Percentiles rank a stretch among this genome's conserved stretches.
Evolutionary conservation across 2,888 invertebrate genomes (phyloP).

Genomic region (Eristalis tenax): DNA sequence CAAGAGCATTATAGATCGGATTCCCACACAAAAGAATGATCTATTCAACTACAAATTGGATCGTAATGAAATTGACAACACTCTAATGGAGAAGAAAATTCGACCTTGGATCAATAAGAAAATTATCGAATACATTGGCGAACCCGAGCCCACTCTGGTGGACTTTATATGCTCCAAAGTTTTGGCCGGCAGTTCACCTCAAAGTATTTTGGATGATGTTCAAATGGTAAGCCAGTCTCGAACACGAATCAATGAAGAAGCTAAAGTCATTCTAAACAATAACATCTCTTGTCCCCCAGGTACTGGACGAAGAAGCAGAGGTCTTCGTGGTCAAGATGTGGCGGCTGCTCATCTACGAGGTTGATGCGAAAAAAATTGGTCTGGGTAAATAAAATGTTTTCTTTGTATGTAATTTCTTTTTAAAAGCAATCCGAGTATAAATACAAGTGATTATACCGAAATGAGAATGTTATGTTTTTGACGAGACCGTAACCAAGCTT

Average conservation of each 20-base stretch:
- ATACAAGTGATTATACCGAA: constrained; percentile 62
- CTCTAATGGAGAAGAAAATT: constrained; percentile 96
- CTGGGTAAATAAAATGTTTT: constrained; percentile 86
- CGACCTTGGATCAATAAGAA: constrained; percentile 99
- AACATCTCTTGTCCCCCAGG: constrained; percentile 83
- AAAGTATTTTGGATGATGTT: constrained; percentile 98
- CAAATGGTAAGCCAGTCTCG: constrained; percentile 90
- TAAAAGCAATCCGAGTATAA: constrained; percentile 52
- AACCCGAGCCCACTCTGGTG: constrained; percentile 98
- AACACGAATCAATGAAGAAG: background rate
- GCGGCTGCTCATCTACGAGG: constrained; percentile 99
- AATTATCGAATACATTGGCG: constrained; percentile 99
- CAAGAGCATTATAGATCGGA: constrained; percentile 98
- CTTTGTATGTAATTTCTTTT: constrained; percentile 63
- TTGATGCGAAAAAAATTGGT: constrained; percentile 98
- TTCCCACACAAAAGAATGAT: constrained; percentile 98
- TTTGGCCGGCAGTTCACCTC: constrained; percentile 94
- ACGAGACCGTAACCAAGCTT: constrained; percentile 24
- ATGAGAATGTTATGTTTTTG: constrained; percentile 50
- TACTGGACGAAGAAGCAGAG: constrained; percentile 99
- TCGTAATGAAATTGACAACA: constrained; percentile 90
- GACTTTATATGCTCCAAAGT: constrained; percentile 99
- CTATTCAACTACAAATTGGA: constrained; percentile 97
- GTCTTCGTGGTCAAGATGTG: constrained; percentile 99
- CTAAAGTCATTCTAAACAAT: background rate